Percentiles rank a stretch among this genome's conserved stretches.
Conservation (phyloP, 2,797 vertebrate species). For the Sebastes hubbsi region DNA sequence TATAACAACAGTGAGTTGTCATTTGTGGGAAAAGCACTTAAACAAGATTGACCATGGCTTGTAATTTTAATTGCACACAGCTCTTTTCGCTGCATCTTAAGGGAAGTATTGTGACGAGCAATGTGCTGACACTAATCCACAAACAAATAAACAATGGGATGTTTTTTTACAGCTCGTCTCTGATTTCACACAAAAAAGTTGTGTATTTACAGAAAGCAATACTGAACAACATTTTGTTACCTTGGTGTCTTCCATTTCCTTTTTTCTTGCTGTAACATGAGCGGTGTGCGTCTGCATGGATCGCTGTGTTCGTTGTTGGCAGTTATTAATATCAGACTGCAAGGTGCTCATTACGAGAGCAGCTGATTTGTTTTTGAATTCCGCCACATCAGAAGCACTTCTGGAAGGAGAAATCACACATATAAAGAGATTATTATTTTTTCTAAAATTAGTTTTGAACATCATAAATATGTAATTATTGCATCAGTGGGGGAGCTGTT, state of each 20-base stretch:
- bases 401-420: conserved; percentile 62
- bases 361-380: conserved; percentile 78
- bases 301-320: conserved; percentile 71
- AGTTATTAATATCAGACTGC: conserved; percentile 72
- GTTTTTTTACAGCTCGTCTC: conserved; percentile 52
- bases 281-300: conserved; percentile 65
- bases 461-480: not conserved
- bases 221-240: conserved; percentile 68
- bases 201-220: conserved; percentile 54
- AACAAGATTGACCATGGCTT: conserved; percentile 82
- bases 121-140: conserved; percentile 82
- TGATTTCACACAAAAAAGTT: conserved; percentile 60
- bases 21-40: conserved; percentile 81
- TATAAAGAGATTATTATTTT: not conserved
- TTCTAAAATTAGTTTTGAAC: not conserved
- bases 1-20: conserved; percentile 78
- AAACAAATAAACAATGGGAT: conserved; percentile 77
- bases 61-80: conserved; percentile 83
- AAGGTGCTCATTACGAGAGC: conserved; percentile 78
- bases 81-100: conserved; percentile 79
- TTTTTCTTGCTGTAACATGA: conserved; percentile 72
- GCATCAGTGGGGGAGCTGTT: not conserved
- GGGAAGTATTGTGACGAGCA: conserved; percentile 76
- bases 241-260: conserved; percentile 71
- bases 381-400: conserved; percentile 57